Conservation (phyloP, 2,888 invertebrate genomes). For the Erebia epiphron region DNA sequence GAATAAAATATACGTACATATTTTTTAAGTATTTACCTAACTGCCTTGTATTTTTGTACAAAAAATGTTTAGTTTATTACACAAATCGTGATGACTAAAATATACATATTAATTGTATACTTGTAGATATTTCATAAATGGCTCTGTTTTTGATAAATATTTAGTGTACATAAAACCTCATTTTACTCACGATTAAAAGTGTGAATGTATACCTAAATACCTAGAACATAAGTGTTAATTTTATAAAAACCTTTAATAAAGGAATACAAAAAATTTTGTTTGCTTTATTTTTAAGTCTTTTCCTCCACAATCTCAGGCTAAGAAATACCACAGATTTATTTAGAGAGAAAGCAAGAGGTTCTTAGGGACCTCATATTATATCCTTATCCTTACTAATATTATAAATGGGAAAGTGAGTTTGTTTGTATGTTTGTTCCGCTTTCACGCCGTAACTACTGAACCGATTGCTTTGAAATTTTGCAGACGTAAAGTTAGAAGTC, state of each 20-base stretch:
- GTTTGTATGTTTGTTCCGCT: too few relatives aligned
- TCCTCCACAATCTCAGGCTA: background rate
- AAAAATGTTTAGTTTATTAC: background rate
- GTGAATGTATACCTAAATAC: background rate
- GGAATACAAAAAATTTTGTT: background rate
- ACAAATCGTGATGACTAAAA: background rate
- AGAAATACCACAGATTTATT: background rate
- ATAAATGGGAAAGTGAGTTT: too few relatives aligned
- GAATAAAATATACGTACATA: background rate
- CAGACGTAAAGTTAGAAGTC: too few relatives aligned
- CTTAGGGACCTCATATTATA: too few relatives aligned
- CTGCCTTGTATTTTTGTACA: background rate
- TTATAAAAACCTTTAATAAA: slow-evolving; percentile 7
- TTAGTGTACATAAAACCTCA: slow-evolving; percentile 14
- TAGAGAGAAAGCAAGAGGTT: background rate
- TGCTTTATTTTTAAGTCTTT: background rate
- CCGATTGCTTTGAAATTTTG: too few relatives aligned
- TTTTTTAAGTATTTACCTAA: background rate
- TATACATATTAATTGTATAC: background rate
- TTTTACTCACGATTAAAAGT: background rate
- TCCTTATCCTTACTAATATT: too few relatives aligned
- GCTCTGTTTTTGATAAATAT: background rate
- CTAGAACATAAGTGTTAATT: slow-evolving; percentile 10
- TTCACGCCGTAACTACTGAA: too few relatives aligned
- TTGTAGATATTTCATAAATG: background rate